Conservation (phyloP, 2,113 vertebrate genomes). For the Misgurnus anguillicaudatus region DNA sequence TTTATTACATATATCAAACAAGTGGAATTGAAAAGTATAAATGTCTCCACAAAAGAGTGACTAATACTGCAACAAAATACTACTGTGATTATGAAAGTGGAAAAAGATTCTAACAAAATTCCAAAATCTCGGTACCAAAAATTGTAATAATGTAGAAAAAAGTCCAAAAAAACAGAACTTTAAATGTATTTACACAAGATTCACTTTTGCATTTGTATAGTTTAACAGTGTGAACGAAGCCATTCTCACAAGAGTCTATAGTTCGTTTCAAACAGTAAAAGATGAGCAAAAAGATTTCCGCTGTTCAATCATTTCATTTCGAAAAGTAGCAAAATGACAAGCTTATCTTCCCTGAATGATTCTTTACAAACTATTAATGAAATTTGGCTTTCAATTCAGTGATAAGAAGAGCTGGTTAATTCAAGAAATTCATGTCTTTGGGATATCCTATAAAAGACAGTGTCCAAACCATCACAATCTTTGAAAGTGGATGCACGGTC, state of each 20-base stretch:
- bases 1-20: neutral
- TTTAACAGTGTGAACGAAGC: neutral
- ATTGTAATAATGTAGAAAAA: neutral
- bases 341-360: neutral
- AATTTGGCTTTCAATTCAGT: neutral
- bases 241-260: neutral
- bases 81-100: slow-evolving; percentile 29
- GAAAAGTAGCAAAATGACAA: neutral
- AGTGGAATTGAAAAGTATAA: slow-evolving; percentile 16
- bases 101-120: neutral
- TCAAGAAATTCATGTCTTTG: neutral
- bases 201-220: slow-evolving; percentile 5
- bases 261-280: neutral
- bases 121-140: neutral
- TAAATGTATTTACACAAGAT: slow-evolving; percentile 30
- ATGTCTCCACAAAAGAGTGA: slow-evolving; percentile 23
- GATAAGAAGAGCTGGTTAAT: neutral
- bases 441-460: neutral
- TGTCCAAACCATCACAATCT: neutral
- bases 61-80: slow-evolving; percentile 27
- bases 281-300: slow-evolving; percentile 2
- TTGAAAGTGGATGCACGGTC: neutral
- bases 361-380: neutral
- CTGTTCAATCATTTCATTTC: neutral
- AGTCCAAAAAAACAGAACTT: neutral